These are phyloP conservation scores for Cyrtorhinus lividipennis DNA, from an alignment of 1,140 invertebrate genomes.

Conservation along the genomic window DNA sequence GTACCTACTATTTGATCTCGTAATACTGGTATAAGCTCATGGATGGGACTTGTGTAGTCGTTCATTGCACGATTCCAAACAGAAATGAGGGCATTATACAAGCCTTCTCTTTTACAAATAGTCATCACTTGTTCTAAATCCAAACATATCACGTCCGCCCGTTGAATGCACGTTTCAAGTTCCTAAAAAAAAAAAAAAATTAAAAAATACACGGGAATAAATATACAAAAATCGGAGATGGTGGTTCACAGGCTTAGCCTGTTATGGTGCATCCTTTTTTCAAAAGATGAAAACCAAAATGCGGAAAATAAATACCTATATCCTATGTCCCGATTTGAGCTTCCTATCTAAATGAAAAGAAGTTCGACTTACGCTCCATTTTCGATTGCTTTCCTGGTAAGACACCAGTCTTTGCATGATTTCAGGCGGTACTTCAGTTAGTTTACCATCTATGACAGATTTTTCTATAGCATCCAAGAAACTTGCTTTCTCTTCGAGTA, in stretches of 20 bases:
- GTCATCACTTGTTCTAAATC: slow-evolving; percentile 80
- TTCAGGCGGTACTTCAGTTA: slow-evolving; percentile 40
- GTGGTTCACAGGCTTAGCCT: no score
- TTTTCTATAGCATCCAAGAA: slow-evolving; percentile 37
- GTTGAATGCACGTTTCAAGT: slow-evolving; percentile 65
- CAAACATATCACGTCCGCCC: slow-evolving; percentile 66
- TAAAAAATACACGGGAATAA: neutral
- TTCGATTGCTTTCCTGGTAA: slow-evolving; percentile 40
- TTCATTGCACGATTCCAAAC: slow-evolving; percentile 70
- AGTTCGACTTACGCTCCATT: slow-evolving; percentile 21
- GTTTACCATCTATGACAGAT: slow-evolving; percentile 36
- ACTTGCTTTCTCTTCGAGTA: slow-evolving; percentile 30
- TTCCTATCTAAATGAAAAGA: no score
- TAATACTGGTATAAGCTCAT: slow-evolving; percentile 53
- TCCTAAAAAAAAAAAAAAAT: slow-evolving; percentile 32
- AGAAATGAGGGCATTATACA: slow-evolving; percentile 80
- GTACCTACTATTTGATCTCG: slow-evolving; percentile 30
- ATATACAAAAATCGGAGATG: no score
- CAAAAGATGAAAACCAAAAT: no score
- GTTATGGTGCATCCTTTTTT: no score
- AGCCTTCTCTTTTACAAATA: slow-evolving; percentile 56
- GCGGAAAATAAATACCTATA: no score
- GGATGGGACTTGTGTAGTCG: slow-evolving; percentile 71
- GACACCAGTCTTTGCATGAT: slow-evolving; percentile 51
- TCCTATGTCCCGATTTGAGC: no score